phyloP scores from a whole-genome alignment of 2,113 vertebrate genomes.

The Parotia lawesii region DNA sequence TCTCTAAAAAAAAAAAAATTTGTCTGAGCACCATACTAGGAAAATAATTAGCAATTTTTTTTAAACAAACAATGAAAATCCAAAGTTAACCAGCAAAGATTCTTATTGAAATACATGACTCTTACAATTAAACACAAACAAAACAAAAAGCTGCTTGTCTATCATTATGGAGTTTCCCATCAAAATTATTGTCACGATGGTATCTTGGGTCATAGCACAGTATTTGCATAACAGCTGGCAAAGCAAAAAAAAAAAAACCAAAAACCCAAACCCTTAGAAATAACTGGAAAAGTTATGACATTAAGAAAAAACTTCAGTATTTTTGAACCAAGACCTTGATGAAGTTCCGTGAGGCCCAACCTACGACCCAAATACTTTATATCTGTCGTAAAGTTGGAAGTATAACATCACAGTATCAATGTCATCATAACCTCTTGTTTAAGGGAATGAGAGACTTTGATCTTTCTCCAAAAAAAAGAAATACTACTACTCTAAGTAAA shows the following conservation, averaged over 20 bases:
- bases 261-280: neutral
- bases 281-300: neutral
- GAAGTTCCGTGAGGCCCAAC: neutral
- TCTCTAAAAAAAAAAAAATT: conserved; percentile 74
- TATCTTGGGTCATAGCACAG: neutral
- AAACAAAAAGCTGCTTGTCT: neutral
- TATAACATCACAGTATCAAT: neutral
- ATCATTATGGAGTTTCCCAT: neutral
- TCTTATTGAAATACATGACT: neutral
- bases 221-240: neutral
- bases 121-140: neutral
- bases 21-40: neutral
- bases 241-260: neutral
- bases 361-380: neutral
- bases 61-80: neutral
- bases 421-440: neutral
- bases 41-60: neutral
- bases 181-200: neutral
- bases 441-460: neutral
- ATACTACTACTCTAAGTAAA: neutral
- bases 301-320: neutral
- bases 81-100: neutral
- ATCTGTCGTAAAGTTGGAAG: neutral
- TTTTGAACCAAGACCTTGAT: neutral
- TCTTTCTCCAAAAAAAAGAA: neutral